These are phyloP conservation scores for Drosophila stalkeri DNA, from an alignment of 2,888 invertebrate species.

Conservation along the genomic window DNA sequence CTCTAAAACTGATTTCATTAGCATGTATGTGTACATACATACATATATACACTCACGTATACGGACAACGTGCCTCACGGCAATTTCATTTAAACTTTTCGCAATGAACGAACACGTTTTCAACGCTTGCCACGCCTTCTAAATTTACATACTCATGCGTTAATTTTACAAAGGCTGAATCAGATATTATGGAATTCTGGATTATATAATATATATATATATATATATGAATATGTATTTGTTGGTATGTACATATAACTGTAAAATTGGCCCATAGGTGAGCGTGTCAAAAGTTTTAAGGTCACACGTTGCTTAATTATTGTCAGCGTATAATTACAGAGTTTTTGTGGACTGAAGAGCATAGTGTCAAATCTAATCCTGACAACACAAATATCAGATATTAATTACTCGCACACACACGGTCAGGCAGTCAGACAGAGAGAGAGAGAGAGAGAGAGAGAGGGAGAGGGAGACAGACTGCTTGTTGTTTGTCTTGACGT, in stretches of 20 bases:
- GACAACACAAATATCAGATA: conserved; percentile 50
- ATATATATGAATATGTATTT: neutral
- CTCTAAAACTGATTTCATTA: conserved; percentile 51
- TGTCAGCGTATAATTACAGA: conserved; percentile 30
- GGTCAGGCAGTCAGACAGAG: neutral
- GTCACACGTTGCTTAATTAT: conserved; percentile 52
- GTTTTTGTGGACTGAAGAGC: conserved; percentile 14
- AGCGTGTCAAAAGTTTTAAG: conserved; percentile 53
- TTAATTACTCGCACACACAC: conserved; percentile 41
- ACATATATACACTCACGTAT: neutral
- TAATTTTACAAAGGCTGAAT: conserved; percentile 36
- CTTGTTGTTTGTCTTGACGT: conserved; percentile 40
- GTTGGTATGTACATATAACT: neutral
- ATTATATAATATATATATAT: neutral
- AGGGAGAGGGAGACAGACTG: conserved; percentile 21
- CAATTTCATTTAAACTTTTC: conserved; percentile 47
- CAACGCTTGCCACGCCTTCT: conserved; percentile 25
- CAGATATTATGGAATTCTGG: conserved; percentile 22
- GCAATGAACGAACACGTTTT: conserved; percentile 37
- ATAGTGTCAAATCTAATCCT: conserved; percentile 40
- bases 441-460: conserved; percentile 27
- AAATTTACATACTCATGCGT: conserved; percentile 6
- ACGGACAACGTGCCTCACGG: conserved; percentile 41
- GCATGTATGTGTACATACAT: conserved; percentile 17
- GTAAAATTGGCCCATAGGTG: conserved; percentile 29